Base-by-base conservation (phyloP, 2,888 invertebrate genomes). In the Chrysolina haemoptera region DNA sequence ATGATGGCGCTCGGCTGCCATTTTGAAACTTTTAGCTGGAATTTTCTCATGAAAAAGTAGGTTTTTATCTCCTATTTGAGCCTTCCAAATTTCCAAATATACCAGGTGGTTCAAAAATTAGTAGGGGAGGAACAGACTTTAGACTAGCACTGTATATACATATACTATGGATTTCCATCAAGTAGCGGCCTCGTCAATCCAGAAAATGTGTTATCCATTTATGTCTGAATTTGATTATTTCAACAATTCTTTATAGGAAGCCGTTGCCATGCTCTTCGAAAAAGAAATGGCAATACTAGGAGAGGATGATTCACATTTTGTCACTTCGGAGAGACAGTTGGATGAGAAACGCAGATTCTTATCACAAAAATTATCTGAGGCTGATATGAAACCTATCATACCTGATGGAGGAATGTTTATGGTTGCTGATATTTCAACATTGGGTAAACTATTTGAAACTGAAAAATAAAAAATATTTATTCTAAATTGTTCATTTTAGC, bases 381-480 rank as follows among this genome's bases (percentile, higher is more conserved):
- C 93, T 69, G 97, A 97, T 0, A 95, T 99, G 93, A 92, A 91
- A 48, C 97, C 98, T 0, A 96, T 96, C 0, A 89, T 98, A 70
- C 99, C 99, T 0, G 96, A 99, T 81, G 98, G 97, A 3, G 99
- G 99, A 0, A 99, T 98, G 88, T 99, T 99, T 86, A 94, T 99
- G 90, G 86, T 99, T 68, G 98, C 98, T 0, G 97, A 99, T 88
- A 97, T 96, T 93, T 92, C 94, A 12, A 89, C 92, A 6, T 87
- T 97, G 78, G 92, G 94, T 93, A 85, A 88, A 84, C 18, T 20
- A 22, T 11, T 50, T 35, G 40, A 14, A 10, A 66, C 16, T 6
- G 53, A 0, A 53, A 12, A 12, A 43, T 43, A n/a, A n/a, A 43
- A 62, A 64, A 16, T 46, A 46, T 59, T 12, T 35, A n/a, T n/a